Conservation (phyloP, 1,140 invertebrate genomes). For the Bombus terrestris region DNA sequence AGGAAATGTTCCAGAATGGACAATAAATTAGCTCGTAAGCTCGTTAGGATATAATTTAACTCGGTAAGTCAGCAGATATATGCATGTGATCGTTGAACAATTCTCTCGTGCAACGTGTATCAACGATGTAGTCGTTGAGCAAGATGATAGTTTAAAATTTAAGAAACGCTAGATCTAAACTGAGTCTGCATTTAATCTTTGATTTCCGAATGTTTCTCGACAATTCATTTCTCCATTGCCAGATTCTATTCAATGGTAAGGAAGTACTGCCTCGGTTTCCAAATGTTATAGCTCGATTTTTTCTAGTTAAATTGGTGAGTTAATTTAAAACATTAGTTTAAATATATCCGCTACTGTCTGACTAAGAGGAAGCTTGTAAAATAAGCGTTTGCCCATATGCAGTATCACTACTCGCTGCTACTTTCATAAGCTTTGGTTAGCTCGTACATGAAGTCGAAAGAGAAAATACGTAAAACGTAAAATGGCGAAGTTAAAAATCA, state of each 20-base stretch:
- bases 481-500: not conserved
- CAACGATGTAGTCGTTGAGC: not conserved
- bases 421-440: not conserved
- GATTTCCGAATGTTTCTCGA: not conserved
- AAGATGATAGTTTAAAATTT: not conserved
- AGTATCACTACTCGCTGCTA: not conserved
- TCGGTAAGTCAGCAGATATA: conserved; percentile 32
- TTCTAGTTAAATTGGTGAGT: not conserved
- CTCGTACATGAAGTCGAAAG: too few relatives aligned
- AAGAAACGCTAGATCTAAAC: not conserved
- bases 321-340: not conserved
- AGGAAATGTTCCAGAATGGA: conserved; percentile 75
- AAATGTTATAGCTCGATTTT: not conserved
- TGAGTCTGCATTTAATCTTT: not conserved
- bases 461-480: not conserved
- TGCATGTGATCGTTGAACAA: conserved; percentile 45
- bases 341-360: not conserved
- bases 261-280: not conserved
- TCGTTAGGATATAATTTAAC: conserved; percentile 28
- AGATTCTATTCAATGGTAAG: too few relatives aligned
- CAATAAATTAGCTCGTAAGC: conserved; percentile 71
- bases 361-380: not conserved
- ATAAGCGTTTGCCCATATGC: not conserved
- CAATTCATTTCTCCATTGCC: not conserved
- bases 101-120: conserved; percentile 2